Conservation (phyloP, 2,113 vertebrate genomes). For the Mormyrus iriodes region DNA sequence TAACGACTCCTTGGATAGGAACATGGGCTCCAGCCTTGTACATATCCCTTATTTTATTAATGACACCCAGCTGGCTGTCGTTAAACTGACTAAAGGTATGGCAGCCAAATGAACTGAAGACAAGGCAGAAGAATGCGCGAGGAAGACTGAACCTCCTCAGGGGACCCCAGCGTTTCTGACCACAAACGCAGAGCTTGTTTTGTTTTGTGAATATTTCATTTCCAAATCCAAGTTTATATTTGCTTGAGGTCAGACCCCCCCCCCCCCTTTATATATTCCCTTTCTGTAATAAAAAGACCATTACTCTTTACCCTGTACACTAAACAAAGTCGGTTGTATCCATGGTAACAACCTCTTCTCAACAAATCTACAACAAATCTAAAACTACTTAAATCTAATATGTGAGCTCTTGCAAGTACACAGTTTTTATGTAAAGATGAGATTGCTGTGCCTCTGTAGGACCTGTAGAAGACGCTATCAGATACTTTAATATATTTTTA, state of each 20-base stretch:
- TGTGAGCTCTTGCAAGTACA: background rate
- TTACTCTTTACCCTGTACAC: background rate
- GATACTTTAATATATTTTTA: background rate
- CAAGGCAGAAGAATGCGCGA: background rate
- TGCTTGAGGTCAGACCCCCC: background rate
- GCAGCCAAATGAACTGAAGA: background rate
- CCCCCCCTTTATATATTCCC: background rate
- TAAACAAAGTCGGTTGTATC: background rate
- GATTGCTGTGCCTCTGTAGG: background rate
- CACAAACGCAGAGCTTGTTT: background rate
- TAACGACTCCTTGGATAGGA: background rate
- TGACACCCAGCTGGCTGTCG: background rate
- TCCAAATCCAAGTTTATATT: background rate
- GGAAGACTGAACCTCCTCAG: background rate
- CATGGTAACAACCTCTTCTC: background rate
- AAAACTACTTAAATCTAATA: background rate
- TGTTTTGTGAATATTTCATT: background rate
- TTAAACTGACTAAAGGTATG: slow-evolving; percentile 6
- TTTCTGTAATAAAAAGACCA: background rate
- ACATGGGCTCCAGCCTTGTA: background rate
- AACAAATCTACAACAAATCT: background rate
- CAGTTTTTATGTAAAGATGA: background rate
- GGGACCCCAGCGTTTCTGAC: background rate
- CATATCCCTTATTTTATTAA: slow-evolving; percentile 1
- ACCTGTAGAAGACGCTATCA: background rate